These are phyloP conservation scores for Streptopelia turtur DNA, from an alignment of 2,797 vertebrate genomes.

Conservation along the genomic window DNA sequence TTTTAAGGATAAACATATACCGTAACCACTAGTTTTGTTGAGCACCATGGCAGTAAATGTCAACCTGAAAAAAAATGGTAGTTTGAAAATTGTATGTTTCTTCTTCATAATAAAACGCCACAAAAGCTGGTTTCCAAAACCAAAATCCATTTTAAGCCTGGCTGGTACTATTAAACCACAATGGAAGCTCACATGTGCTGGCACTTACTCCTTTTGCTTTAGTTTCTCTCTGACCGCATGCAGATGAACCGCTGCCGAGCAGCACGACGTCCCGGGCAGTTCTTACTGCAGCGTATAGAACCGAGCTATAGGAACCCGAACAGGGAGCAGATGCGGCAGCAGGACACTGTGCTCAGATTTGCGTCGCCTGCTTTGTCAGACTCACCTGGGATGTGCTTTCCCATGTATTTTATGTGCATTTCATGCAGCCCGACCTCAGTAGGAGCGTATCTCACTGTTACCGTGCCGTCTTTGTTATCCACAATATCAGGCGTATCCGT, in stretches of 20 bases:
- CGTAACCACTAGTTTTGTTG: constrained; percentile 26
- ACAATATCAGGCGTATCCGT: constrained; percentile 89
- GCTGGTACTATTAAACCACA: constrained; percentile 31
- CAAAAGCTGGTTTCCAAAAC: constrained; percentile 42
- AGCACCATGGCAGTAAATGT: not conserved
- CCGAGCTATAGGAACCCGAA: not conserved
- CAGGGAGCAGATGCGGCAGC: not conserved
- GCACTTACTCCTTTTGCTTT: not conserved
- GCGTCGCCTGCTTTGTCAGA: not conserved
- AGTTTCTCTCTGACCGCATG: not conserved
- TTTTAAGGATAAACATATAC: constrained; percentile 30
- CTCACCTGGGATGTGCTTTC: constrained; percentile 94
- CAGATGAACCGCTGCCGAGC: not conserved
- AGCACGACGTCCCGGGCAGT: not conserved
- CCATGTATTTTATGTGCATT: constrained; percentile 97
- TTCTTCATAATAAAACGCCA: constrained; percentile 12
- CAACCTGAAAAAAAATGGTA: not conserved
- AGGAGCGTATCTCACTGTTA: constrained; percentile 92
- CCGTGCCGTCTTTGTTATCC: constrained; percentile 95
- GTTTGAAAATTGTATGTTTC: constrained; percentile 46
- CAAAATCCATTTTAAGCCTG: constrained; percentile 62
- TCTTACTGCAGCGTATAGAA: not conserved
- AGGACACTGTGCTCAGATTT: not conserved
- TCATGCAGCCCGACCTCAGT: constrained; percentile 94
- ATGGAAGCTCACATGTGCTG: not conserved